These are phyloP conservation scores for Hylaeus anthracinus DNA, from an alignment of 1,140 invertebrate species.

Conservation along the genomic window DNA sequence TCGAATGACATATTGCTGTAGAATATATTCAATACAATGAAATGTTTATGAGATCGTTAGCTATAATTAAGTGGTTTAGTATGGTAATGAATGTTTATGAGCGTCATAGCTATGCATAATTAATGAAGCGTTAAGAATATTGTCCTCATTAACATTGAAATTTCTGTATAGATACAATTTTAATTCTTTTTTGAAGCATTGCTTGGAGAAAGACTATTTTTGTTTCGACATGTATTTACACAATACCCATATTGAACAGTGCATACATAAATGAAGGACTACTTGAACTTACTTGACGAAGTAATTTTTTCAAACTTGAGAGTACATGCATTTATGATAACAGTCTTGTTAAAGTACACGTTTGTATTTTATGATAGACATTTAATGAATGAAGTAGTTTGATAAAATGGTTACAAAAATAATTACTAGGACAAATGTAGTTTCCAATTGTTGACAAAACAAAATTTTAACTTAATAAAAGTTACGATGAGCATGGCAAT, in stretches of 20 bases:
- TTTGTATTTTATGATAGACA: not conserved
- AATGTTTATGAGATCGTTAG: constrained; percentile 2
- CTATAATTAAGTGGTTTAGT: constrained; percentile 40
- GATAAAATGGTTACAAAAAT: no score
- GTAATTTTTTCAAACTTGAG: constrained; percentile 1
- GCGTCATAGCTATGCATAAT: not conserved
- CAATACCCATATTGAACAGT: no score
- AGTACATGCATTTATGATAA: constrained; percentile 1
- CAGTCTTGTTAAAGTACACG: not conserved
- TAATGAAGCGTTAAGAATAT: no score
- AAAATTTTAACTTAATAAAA: no score
- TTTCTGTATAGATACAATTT: no score
- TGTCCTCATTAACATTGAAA: no score
- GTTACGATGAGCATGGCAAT: no score
- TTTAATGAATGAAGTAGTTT: not conserved
- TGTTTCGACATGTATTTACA: no score
- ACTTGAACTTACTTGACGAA: not conserved
- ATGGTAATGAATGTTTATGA: constrained; percentile 46
- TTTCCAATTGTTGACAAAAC: no score
- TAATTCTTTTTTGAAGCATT: no score
- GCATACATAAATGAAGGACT: no score
- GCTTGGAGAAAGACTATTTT: not conserved
- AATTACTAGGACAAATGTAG: no score
- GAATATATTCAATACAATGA: constrained; percentile 3
- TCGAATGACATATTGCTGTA: not conserved